phyloP scores from a whole-genome alignment of 1,140 invertebrate genomes.

The Drosophila mauritiana region DNA sequence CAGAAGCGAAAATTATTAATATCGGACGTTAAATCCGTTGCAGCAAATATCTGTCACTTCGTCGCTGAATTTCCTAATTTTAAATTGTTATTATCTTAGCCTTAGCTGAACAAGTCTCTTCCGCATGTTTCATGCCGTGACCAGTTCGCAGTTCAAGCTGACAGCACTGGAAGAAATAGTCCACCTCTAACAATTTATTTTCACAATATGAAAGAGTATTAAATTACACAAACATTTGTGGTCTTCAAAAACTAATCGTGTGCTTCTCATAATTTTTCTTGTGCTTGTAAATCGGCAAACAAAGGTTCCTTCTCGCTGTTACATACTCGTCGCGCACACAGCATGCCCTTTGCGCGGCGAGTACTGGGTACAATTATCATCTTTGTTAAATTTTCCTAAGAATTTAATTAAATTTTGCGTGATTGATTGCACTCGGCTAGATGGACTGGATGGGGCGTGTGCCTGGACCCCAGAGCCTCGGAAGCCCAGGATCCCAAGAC shows the following conservation, averaged over 20 bases:
- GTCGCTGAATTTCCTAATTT: neutral
- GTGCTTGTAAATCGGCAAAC: no score
- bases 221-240: no score
- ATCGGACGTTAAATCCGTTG: constrained; percentile 7
- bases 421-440: constrained; percentile 74
- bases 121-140: no score
- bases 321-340: neutral
- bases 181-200: no score
- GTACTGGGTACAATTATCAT: constrained; percentile 29
- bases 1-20: neutral
- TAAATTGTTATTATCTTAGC: neutral
- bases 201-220: no score
- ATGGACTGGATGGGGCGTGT: neutral
- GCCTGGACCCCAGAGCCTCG: no score
- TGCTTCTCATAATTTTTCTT: no score
- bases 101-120: no score
- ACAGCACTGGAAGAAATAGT: no score
- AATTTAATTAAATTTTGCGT: constrained; percentile 76
- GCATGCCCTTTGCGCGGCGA: neutral
- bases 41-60: neutral
- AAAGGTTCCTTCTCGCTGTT: neutral
- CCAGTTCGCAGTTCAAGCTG: no score
- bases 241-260: no score
- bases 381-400: constrained; percentile 55
- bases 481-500: neutral